Conservation (phyloP, 1,140 invertebrate species). For the Macrostomum lignano region DNA sequence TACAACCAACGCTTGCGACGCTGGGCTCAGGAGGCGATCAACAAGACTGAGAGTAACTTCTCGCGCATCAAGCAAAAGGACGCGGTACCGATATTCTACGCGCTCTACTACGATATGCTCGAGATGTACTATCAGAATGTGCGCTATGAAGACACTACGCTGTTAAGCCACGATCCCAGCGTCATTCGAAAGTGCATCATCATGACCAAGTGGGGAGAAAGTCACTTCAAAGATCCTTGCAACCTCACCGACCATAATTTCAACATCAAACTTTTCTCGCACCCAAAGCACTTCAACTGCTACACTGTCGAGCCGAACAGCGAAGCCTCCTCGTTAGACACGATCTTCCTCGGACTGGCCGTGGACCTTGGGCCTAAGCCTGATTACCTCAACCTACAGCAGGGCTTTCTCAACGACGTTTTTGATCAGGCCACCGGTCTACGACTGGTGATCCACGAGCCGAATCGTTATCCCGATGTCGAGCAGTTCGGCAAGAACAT, state of each 20-base stretch:
- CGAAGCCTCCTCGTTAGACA: neutral
- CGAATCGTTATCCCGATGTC: constrained; percentile 1
- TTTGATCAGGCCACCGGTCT: constrained; percentile 1
- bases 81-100: neutral
- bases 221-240: neutral
- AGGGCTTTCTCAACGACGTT: neutral
- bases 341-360: neutral
- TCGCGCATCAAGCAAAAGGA: neutral
- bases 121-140: constrained; percentile 1
- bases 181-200: neutral
- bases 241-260: neutral
- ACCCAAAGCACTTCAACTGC: constrained; percentile 1
- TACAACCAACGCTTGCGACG: constrained; percentile 1
- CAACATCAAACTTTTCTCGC: constrained; percentile 1
- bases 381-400: neutral
- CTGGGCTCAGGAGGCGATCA: neutral
- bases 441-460: constrained; percentile 2
- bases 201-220: neutral
- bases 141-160: neutral
- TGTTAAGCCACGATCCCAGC: neutral
- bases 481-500: constrained; percentile 1
- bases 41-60: too few relatives aligned
- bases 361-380: neutral
- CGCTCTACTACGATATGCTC: neutral
- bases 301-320: neutral